These are phyloP conservation scores for Pararge aegeria DNA, from an alignment of 1,140 invertebrate species.

Conservation along the genomic window DNA sequence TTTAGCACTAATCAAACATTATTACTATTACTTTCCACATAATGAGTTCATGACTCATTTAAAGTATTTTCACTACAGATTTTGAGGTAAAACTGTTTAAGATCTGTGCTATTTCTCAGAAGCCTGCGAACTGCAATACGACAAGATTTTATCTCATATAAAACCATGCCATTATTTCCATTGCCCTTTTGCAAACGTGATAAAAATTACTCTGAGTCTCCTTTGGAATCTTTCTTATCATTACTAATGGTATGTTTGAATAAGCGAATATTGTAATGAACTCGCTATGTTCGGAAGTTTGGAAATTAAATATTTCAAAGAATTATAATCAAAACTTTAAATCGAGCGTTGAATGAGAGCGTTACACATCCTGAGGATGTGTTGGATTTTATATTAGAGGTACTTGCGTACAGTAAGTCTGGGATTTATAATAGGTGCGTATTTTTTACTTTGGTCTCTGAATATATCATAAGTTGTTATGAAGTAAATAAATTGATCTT, in stretches of 20 bases:
- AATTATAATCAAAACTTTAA: too few species aligned
- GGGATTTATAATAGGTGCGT: too few species aligned
- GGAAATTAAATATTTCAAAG: neutral
- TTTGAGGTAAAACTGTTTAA: neutral
- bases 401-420: too few species aligned
- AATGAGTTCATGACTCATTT: neutral
- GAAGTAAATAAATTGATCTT: too few species aligned
- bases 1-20: too few species aligned
- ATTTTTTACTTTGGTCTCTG: too few species aligned
- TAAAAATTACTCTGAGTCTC: slow-evolving; percentile 21
- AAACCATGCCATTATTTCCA: slow-evolving; percentile 54
- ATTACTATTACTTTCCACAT: neutral
- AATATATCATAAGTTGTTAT: too few species aligned
- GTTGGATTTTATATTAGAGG: too few species aligned
- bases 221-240: slow-evolving; percentile 15
- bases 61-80: neutral
- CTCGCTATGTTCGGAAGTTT: neutral
- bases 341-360: too few species aligned
- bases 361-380: too few species aligned
- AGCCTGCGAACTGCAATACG: slow-evolving; percentile 26
- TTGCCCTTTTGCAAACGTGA: slow-evolving; percentile 38
- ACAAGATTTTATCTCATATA: slow-evolving; percentile 53
- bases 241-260: slow-evolving; percentile 14
- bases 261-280: slow-evolving; percentile 10
- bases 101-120: neutral